Percentiles rank a stretch among this genome's conserved stretches.
These are phyloP conservation scores for Thysanoteuthis rhombus DNA, from an alignment of 2,888 invertebrate genomes.

Conservation along the genomic window DNA sequence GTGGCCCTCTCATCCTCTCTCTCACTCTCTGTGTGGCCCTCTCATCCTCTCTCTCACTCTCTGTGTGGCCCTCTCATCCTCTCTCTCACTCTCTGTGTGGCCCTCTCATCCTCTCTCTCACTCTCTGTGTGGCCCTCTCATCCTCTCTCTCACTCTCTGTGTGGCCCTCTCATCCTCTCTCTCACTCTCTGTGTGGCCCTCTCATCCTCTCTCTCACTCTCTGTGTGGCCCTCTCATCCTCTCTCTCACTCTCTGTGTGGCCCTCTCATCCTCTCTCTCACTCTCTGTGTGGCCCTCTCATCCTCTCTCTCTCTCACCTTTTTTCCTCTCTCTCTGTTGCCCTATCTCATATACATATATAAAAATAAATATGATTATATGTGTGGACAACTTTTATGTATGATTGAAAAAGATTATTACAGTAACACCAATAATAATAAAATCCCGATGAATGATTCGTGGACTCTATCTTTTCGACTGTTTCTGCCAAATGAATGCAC, in stretches of 20 bases:
- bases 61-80: no score
- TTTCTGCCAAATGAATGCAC: not conserved
- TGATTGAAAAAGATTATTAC: not conserved
- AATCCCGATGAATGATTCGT: not conserved
- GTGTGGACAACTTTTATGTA: not conserved
- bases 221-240: no score
- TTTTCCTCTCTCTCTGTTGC: not conserved
- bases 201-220: no score
- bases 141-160: no score
- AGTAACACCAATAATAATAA: not conserved
- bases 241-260: not conserved
- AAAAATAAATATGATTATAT: not conserved
- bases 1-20: no score
- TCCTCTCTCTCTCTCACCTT: not conserved
- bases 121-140: no score
- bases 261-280: not conserved
- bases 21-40: no score
- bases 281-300: not conserved
- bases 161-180: no score
- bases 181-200: no score
- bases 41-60: no score
- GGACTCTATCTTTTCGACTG: not conserved
- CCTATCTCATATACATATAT: not conserved
- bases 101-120: no score
- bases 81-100: no score